Evolutionary conservation across 2,888 invertebrate genomes (phyloP).

Genomic region (Amaurobius ferox): DNA sequence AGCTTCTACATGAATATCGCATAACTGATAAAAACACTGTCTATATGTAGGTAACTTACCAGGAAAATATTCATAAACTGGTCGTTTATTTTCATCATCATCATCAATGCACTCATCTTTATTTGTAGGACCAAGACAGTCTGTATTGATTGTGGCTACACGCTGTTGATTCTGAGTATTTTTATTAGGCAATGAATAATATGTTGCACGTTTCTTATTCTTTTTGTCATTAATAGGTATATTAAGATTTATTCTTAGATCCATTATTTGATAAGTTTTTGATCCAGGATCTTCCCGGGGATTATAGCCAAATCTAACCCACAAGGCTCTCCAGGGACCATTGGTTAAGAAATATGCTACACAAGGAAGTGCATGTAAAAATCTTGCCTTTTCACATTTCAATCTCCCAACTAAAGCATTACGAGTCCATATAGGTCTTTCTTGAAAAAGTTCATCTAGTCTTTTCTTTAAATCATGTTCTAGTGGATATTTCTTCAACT

Average conservation of each 20-base stretch:
- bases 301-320: conserved; percentile 92
- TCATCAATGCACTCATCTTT: conserved; percentile 72
- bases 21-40: conserved; percentile 94
- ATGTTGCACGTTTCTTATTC: conserved; percentile 7
- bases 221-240: conserved; percentile 50
- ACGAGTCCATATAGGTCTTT: conserved; percentile 93
- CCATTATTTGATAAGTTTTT: conserved; percentile 91
- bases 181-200: conserved; percentile 77
- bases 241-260: conserved; percentile 80
- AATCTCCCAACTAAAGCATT: conserved; percentile 82
- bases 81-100: conserved; percentile 75
- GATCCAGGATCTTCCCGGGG: conserved; percentile 88
- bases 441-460: conserved; percentile 75
- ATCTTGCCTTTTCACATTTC: conserved; percentile 75
- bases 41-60: conserved; percentile 87
- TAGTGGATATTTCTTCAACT: conserved; percentile 35
- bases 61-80: conserved; percentile 78
- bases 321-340: conserved; percentile 95
- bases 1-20: conserved; percentile 87
- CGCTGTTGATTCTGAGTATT: conserved; percentile 76
- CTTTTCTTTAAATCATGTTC: conserved; percentile 43
- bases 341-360: conserved; percentile 89
- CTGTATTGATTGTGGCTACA: conserved; percentile 74
- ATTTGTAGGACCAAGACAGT: conserved; percentile 21
- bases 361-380: conserved; percentile 88